Evolutionary conservation across 2,888 invertebrate genomes (phyloP), one percentile per base, ranked within the genome.

Genomic region (Linnaemya tessellans): DNA sequence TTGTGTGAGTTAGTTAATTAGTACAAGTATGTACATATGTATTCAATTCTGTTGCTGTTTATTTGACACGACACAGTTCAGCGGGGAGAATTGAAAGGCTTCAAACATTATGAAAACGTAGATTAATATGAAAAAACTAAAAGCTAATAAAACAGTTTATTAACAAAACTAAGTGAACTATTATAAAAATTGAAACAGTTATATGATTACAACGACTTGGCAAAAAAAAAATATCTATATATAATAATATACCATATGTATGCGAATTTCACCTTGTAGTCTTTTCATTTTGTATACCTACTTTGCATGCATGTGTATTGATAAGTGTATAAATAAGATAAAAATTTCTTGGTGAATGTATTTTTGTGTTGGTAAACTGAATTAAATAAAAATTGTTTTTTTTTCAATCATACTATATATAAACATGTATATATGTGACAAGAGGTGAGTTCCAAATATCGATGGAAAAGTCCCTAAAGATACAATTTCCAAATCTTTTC

Each of bases 61-160:
- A 81, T 82, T 74, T 85, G 85, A 85, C 85, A 85, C 85, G 85
- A 85, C 85, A 79, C 85, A 82, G 46, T 67, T 67, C 84, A 75
- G 68, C 70, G 65, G 82, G 79, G 84, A 75, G 58, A 80, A 68
- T 67, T 3, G 13, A n/a, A 74, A 74, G 67, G 67, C 65, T 71
- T 41, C 25, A 15, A 70, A 51, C 18, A 75, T 75, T 71, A 58
- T 25, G 22, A 70, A 73, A 70, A 70, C 64, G 80, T 70, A 22
- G 15, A 60, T 71, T 75, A 25, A 68, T 56, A 51, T 25, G 15
- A 46, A 60, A 51, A 25, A 1, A 41, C 18, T 51, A 62, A 20
- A 25, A 38, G 49, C 30, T 38, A 15, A 1, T 35, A 0, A 65
- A 67, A 73, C 51, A 49, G 41, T 30, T 30, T 30, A 30, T 30